Evolutionary conservation across 2,797 vertebrate genomes (phyloP).

Genomic region (Syngnathus rostellatus): DNA sequence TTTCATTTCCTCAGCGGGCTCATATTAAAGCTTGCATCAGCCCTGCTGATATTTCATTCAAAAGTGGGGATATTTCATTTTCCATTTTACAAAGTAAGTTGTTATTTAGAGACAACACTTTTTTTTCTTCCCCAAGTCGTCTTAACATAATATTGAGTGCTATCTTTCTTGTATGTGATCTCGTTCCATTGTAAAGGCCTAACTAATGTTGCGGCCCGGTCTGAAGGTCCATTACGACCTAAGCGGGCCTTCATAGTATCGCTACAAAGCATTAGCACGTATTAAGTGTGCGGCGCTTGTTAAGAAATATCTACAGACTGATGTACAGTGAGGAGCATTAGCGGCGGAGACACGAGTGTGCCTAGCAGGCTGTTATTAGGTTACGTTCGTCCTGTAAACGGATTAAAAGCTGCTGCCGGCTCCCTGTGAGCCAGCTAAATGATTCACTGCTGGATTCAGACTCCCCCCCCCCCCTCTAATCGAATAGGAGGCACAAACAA

Average conservation of each 20-base stretch:
- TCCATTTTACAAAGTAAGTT: no score
- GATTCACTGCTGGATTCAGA: constrained; percentile 39
- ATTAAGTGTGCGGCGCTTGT: constrained; percentile 26
- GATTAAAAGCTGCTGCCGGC: constrained; percentile 43
- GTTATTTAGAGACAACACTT: no score
- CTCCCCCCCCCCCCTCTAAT: constrained; percentile 25
- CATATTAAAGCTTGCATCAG: neutral
- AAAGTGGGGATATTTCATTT: neutral
- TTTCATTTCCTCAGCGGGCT: neutral
- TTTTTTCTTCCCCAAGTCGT: no score
- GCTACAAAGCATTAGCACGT: constrained; percentile 18
- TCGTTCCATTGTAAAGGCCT: neutral
- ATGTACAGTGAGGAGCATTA: constrained; percentile 39
- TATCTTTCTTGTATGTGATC: neutral
- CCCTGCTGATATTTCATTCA: neutral
- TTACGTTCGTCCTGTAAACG: constrained; percentile 52
- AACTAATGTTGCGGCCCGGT: neutral
- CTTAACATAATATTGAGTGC: neutral
- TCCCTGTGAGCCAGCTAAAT: constrained; percentile 45
- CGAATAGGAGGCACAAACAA: constrained; percentile 36
- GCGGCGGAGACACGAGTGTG: constrained; percentile 16
- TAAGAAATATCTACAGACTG: constrained; percentile 34
- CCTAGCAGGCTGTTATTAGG: constrained; percentile 43
- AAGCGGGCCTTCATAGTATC: neutral
- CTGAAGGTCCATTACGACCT: neutral